A percentile compares a stretch with the other conserved stretches of the same genome.
phyloP scores from a whole-genome alignment of 1,140 invertebrate genomes.

The Galleria mellonella region DNA sequence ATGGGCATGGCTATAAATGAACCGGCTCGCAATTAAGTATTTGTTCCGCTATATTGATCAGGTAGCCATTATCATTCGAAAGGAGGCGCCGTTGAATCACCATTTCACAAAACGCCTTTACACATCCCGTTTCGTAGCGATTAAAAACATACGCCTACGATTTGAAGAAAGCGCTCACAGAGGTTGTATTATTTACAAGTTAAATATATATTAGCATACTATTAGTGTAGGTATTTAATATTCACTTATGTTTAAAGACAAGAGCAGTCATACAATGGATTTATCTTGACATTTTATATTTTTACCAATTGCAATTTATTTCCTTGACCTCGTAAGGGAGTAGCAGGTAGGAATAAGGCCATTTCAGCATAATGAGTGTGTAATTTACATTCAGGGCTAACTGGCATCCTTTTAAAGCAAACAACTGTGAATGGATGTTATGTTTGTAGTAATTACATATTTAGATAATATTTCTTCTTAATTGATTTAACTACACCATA shows the following conservation, averaged over 20 bases:
- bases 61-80: constrained; percentile 29
- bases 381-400: constrained; percentile 46
- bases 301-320: neutral
- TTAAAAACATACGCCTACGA: constrained; percentile 5
- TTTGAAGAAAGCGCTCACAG: constrained; percentile 2
- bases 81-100: constrained; percentile 42
- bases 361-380: constrained; percentile 18
- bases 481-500: too few species aligned
- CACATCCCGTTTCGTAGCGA: neutral
- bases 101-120: constrained; percentile 24
- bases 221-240: neutral
- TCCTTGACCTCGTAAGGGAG: constrained; percentile 42
- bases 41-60: constrained; percentile 33
- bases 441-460: neutral
- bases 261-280: neutral
- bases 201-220: neutral
- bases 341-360: constrained; percentile 30
- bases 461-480: too few species aligned
- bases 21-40: constrained; percentile 40
- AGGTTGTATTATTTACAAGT: neutral
- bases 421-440: neutral
- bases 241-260: neutral
- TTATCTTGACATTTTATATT: neutral
- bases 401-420: constrained; percentile 34
- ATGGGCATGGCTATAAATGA: constrained; percentile 48